These are phyloP conservation scores for Colistium nudipinnis DNA, from an alignment of 2,113 vertebrate genomes.

Conservation along the genomic window DNA sequence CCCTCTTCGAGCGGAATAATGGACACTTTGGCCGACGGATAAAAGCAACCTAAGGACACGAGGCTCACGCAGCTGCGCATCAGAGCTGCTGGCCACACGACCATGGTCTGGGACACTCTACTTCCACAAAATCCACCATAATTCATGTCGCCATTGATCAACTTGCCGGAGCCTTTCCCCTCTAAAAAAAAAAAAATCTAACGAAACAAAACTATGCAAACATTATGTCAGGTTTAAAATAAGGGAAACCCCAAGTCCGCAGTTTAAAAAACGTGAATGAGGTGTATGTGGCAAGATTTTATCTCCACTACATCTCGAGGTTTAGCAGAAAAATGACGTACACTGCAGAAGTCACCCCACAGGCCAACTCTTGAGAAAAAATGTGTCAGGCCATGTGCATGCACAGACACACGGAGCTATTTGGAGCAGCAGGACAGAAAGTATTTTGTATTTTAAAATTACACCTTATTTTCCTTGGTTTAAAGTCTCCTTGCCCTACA, in stretches of 20 bases:
- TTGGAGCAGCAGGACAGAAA: constrained; percentile 20
- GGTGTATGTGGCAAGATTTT: background rate
- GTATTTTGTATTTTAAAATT: constrained; percentile 17
- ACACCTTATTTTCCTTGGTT: constrained; percentile 29
- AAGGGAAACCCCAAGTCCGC: background rate
- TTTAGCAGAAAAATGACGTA: constrained; percentile 19
- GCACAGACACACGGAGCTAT: background rate
- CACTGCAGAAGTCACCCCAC: background rate
- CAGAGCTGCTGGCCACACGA: constrained; percentile 19
- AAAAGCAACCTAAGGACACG: constrained; percentile 33
- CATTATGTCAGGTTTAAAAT: background rate
- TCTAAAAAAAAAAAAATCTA: too few relatives aligned
- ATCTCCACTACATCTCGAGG: background rate
- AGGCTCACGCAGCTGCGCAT: constrained; percentile 23
- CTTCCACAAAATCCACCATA: background rate
- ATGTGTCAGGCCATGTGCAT: background rate
- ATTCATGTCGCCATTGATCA: too few relatives aligned
- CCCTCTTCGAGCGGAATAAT: constrained; percentile 14
- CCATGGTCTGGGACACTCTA: background rate
- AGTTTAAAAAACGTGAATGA: background rate
- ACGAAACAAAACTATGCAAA: background rate
- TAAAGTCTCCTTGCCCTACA: constrained; percentile 37
- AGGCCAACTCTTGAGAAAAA: background rate
- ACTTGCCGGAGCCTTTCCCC: too few relatives aligned
- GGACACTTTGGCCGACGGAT: constrained; percentile 8